Base-by-base conservation (phyloP, 2,797 vertebrate genomes). In the Kryptopterus vitreolus region DNA sequence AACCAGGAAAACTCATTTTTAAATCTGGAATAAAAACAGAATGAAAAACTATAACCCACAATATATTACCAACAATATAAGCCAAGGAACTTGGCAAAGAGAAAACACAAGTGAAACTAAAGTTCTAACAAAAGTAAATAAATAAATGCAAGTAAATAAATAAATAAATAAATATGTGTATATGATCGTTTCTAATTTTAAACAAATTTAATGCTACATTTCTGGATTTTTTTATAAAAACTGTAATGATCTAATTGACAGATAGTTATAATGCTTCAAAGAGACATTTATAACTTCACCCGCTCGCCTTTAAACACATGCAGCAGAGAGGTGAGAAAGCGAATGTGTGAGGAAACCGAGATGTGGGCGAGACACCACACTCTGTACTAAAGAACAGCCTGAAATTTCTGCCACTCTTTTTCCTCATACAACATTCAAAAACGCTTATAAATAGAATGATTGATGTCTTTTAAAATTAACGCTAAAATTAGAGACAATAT, bases 1-100 rank as follows among this genome's bases (percentile, higher is more conserved):
- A 98, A 78, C 97, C 96, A 0, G 96, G 96, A 86, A 96, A 98
- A 87, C 95, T 99, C 98, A 99, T 98, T 55, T 78, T 90, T 90
- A 72, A 85, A 78, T 89, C 72, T 84, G 53, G 24, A 83, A 77
- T 43, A 18, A 77, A 20, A 2, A 79, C 26, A 75, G 6, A 55
- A 13, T 33, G 61, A 31, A 35, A n/a, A n/a, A n/a, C n/a, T n/a
- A n/a, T n/a, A n/a, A n/a, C n/a, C n/a, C n/a, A n/a, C n/a, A n/a
- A 31, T 57, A 5, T 35, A 22, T 26, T 73, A 57, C 22, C 33
- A 72, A 26, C 50, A 16, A 70, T 20, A 50, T 20, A 50, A 50
- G 24, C 35, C 11, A 2, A 46, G 18, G 26, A 1, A 52, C 52
- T 31, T 52, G 26, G 16, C 50, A 31, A 20, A 48, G 24, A 46